Evolutionary conservation across 53 echinoderm and acorn worm species (phyloP).

Genomic region (Antedon mediterranea): DNA sequence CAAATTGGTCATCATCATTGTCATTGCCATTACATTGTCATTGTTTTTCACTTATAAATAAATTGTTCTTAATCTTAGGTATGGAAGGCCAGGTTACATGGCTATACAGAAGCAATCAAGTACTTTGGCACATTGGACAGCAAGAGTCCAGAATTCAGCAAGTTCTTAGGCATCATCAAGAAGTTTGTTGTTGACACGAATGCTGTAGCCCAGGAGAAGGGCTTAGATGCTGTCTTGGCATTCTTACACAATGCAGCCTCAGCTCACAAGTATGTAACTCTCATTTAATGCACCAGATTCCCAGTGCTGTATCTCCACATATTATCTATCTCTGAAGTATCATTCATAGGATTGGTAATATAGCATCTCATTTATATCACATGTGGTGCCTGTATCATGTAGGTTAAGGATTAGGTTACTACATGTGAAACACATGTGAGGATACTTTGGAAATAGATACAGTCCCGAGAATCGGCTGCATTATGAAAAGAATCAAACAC

Average conservation of each 20-base stretch:
- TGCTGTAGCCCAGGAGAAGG: slow-evolving; percentile 95
- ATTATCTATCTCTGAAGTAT: too few relatives aligned
- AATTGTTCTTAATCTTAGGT: slow-evolving; percentile 29
- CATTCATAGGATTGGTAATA: too few relatives aligned
- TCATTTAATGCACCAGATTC: neutral
- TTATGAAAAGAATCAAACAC: too few relatives aligned
- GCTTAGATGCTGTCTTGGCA: slow-evolving; percentile 72
- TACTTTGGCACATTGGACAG: slow-evolving; percentile 53
- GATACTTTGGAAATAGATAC: too few relatives aligned
- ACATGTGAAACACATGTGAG: too few relatives aligned
- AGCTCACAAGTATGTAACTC: slow-evolving; percentile 65
- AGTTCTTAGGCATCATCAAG: slow-evolving; percentile 74
- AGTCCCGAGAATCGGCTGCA: too few relatives aligned
- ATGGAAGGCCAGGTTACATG: slow-evolving; percentile 84
- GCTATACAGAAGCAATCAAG: slow-evolving; percentile 72
- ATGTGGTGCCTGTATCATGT: too few relatives aligned
- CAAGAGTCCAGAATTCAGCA: slow-evolving; percentile 85
- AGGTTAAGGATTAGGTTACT: too few relatives aligned
- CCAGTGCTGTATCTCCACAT: too few relatives aligned
- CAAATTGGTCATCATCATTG: neutral
- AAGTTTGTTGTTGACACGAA: slow-evolving; percentile 91
- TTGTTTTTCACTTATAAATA: neutral
- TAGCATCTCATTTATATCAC: too few relatives aligned
- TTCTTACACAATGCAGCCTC: slow-evolving; percentile 54
- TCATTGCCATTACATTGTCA: neutral